Evolutionary conservation across 2,797 vertebrate genomes (phyloP).

Genomic region (Pangasius mekongensis): DNA sequence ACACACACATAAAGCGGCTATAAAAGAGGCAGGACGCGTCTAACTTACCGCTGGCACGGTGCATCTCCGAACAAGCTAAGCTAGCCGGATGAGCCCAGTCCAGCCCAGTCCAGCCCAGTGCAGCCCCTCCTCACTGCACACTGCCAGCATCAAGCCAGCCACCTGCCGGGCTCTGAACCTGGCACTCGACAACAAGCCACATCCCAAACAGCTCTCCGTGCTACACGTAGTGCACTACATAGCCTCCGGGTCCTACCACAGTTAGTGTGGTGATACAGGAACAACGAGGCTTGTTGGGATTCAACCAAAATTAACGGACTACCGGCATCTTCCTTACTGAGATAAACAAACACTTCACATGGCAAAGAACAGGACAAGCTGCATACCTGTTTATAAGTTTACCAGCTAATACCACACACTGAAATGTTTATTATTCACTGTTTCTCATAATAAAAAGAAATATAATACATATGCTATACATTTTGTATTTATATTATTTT

Average conservation of each 20-base stretch:
- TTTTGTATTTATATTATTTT: neutral
- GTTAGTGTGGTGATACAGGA: neutral
- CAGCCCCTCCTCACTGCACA: conserved; percentile 18
- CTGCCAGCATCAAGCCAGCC: conserved; percentile 21
- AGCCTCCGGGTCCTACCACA: too few relatives aligned
- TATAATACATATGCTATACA: neutral
- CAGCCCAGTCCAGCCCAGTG: neutral
- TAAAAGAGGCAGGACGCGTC: neutral
- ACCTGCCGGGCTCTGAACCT: conserved; percentile 36
- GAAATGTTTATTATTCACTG: neutral
- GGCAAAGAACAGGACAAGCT: neutral
- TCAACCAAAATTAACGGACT: neutral
- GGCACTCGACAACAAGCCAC: neutral
- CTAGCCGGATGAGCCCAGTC: conserved; percentile 6
- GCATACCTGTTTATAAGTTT: neutral
- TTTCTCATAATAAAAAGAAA: neutral
- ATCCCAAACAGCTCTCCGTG: neutral
- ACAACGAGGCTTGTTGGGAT: neutral
- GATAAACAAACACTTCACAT: neutral
- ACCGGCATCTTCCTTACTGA: neutral
- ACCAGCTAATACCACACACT: neutral
- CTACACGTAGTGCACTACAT: neutral
- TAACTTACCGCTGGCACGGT: conserved; percentile 19
- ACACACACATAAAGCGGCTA: neutral
- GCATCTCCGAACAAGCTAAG: conserved; percentile 17